phyloP scores from a whole-genome alignment of 2,113 vertebrate species.

The Alligator mississippiensis region DNA sequence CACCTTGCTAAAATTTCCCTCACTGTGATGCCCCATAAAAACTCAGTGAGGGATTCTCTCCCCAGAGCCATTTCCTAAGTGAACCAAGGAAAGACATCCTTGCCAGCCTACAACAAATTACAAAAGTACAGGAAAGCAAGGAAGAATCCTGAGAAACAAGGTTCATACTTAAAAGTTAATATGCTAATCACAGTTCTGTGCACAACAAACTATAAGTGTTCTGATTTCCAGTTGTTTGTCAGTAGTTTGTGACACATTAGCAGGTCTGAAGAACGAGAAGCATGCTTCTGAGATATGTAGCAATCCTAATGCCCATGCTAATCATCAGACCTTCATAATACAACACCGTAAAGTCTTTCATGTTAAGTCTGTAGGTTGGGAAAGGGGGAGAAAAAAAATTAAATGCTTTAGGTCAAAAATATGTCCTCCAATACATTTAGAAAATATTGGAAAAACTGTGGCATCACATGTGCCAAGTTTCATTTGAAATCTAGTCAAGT shows the following conservation, averaged over 20 bases:
- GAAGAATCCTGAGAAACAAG: neutral
- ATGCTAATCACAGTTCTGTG: neutral
- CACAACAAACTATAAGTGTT: constrained; percentile 40
- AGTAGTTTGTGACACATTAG: neutral
- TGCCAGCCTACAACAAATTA: neutral
- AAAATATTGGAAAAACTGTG: neutral
- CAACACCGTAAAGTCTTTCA: neutral
- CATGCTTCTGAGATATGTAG: neutral
- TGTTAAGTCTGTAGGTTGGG: neutral
- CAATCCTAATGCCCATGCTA: neutral
- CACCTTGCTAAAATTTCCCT: neutral
- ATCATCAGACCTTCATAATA: neutral
- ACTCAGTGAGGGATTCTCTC: neutral
- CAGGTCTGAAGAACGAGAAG: neutral
- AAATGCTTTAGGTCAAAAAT: constrained; percentile 6
- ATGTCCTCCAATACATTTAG: neutral
- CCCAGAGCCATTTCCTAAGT: neutral
- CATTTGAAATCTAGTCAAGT: neutral
- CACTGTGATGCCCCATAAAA: neutral
- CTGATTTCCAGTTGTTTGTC: constrained; percentile 11
- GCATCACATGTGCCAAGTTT: neutral
- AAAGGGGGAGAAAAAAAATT: too few species aligned
- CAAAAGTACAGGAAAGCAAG: neutral
- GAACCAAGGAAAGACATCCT: neutral
- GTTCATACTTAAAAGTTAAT: constrained; percentile 50